phyloP scores from a whole-genome alignment of 2,888 invertebrate species.

The Nomada fucata region DNA sequence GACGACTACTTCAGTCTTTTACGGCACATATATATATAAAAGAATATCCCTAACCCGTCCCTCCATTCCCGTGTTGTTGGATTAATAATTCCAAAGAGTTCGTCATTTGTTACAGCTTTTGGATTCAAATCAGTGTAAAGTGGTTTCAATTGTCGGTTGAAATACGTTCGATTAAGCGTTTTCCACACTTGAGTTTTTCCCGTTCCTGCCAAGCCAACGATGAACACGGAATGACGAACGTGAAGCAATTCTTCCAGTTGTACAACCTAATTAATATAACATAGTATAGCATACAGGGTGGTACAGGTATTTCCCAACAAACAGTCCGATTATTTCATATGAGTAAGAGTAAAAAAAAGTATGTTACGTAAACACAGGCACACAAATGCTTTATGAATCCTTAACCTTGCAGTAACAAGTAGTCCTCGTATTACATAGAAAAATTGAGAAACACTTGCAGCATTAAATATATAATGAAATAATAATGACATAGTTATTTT shows the following conservation, averaged over 20 bases:
- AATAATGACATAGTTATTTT: too few relatives aligned
- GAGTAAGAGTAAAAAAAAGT: too few relatives aligned
- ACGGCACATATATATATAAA: too few relatives aligned
- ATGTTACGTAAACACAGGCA: too few relatives aligned
- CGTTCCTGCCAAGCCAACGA: conserved; percentile 93
- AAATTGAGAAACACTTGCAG: too few relatives aligned
- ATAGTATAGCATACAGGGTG: background rate
- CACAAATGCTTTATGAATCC: too few relatives aligned
- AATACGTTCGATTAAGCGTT: conserved; percentile 93
- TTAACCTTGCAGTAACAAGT: too few relatives aligned
- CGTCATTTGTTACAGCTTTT: conserved; percentile 97
- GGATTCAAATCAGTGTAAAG: conserved; percentile 96
- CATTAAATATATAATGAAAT: too few relatives aligned
- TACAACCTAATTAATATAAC: conserved; percentile 87
- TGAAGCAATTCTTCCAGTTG: conserved; percentile 96
- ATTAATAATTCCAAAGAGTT: conserved; percentile 97
- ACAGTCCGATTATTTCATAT: too few relatives aligned
- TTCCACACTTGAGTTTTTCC: conserved; percentile 98
- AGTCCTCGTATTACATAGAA: too few relatives aligned
- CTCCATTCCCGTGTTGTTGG: conserved; percentile 97
- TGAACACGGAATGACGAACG: conserved; percentile 97
- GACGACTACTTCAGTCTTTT: too few relatives aligned
- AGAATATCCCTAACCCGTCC: conserved; percentile 85
- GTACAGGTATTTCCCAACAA: too few relatives aligned
- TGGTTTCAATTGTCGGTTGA: conserved; percentile 92